These are phyloP conservation scores for Apteryx mantelli DNA, from an alignment of 2,113 vertebrate species.

Conservation along the genomic window DNA sequence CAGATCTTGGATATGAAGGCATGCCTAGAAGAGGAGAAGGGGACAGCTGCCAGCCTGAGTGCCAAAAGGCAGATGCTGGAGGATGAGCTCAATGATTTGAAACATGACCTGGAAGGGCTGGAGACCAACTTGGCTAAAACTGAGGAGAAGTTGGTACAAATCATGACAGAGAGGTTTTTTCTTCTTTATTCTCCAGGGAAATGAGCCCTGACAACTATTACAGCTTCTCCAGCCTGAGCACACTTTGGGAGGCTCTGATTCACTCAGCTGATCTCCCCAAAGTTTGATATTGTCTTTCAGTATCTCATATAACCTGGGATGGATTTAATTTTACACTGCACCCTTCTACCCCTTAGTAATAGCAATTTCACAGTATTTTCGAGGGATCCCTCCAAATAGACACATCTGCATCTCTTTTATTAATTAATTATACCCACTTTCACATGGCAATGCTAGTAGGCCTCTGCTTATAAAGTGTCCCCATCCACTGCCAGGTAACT, in stretches of 20 bases:
- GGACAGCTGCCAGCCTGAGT: background rate
- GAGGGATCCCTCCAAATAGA: background rate
- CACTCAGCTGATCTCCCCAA: background rate
- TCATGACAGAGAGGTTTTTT: background rate
- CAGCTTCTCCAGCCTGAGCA: background rate
- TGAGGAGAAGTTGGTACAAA: constrained; percentile 55
- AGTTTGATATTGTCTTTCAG: background rate
- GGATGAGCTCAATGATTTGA: constrained; percentile 47
- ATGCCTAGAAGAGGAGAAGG: constrained; percentile 65
- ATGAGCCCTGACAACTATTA: background rate
- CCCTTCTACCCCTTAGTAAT: background rate
- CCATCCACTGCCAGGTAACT: background rate
- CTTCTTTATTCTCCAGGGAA: background rate
- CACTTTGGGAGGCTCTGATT: background rate
- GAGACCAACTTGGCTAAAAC: constrained; percentile 60
- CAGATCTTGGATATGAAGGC: constrained; percentile 37
- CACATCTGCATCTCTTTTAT: background rate
- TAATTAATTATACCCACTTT: background rate
- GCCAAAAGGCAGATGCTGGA: constrained; percentile 39
- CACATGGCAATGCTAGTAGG: background rate
- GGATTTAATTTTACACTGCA: background rate
- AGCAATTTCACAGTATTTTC: background rate
- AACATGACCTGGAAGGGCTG: constrained; percentile 58
- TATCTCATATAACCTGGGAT: background rate
- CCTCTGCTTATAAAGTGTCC: background rate